Percentiles rank a stretch among this genome's conserved stretches.
Evolutionary conservation across 2,113 vertebrate species (phyloP).

Genomic region (Myxocyprinus asiaticus): DNA sequence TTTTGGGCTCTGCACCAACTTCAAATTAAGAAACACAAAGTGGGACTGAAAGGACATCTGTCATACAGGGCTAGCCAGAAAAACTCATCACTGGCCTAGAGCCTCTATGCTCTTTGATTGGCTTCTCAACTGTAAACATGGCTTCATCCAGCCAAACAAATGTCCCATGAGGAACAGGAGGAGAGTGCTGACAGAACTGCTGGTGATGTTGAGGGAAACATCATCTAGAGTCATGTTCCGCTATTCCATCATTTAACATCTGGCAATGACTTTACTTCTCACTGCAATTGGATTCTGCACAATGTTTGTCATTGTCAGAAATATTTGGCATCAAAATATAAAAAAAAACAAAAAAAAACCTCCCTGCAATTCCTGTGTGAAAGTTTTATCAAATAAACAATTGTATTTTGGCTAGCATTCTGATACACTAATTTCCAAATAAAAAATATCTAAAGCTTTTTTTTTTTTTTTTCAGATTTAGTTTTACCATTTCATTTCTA

Average conservation of each 20-base stretch:
- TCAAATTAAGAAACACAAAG: slow-evolving; percentile 53
- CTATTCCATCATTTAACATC: slow-evolving; percentile 20
- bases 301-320: neutral
- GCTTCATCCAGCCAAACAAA: slow-evolving; percentile 44
- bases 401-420: no score
- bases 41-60: slow-evolving; percentile 49
- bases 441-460: no score
- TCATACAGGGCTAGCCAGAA: slow-evolving; percentile 37
- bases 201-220: slow-evolving; percentile 32
- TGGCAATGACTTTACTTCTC: neutral
- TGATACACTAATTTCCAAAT: no score
- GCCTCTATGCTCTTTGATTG: slow-evolving; percentile 39
- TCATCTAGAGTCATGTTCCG: neutral
- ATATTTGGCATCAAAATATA: neutral
- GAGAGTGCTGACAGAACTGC: slow-evolving; percentile 30
- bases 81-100: slow-evolving; percentile 41
- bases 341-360: no score
- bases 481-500: neutral
- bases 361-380: no score
- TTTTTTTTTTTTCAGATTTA: slow-evolving; percentile 21
- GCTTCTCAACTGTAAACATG: slow-evolving; percentile 33
- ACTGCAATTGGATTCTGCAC: neutral
- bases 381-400: no score
- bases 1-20: slow-evolving; percentile 45
- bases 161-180: slow-evolving; percentile 38